These are phyloP conservation scores for Zoanthus sociatus DNA, from an alignment of 92 coral and sea anemone genomes.

Conservation along the genomic window DNA sequence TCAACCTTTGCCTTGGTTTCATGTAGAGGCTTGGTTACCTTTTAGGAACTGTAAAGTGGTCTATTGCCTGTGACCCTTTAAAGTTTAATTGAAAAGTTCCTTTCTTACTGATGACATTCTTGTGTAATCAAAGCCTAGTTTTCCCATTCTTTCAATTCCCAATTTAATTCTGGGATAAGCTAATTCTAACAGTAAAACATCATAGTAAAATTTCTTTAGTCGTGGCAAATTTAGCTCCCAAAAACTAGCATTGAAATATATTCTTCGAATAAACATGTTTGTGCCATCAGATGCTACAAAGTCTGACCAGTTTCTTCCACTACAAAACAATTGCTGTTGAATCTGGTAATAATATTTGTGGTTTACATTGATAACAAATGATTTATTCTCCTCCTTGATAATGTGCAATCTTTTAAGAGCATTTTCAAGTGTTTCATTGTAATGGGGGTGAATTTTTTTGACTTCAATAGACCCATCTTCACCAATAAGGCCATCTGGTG, in stretches of 20 bases:
- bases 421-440: slow-evolving; percentile 54
- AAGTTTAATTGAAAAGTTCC: background rate
- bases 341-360: slow-evolving; percentile 16
- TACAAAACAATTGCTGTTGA: slow-evolving; percentile 54
- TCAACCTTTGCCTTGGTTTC: background rate
- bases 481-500: slow-evolving; percentile 69
- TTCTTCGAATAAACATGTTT: slow-evolving; percentile 42
- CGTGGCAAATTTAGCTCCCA: slow-evolving; percentile 53
- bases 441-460: slow-evolving; percentile 57
- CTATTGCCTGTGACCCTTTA: background rate
- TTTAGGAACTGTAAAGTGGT: too few relatives aligned
- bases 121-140: slow-evolving; percentile 55
- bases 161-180: slow-evolving; percentile 62
- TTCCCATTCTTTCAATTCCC: slow-evolving; percentile 60
- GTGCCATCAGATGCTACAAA: slow-evolving; percentile 68
- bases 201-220: slow-evolving; percentile 55
- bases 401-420: slow-evolving; percentile 61
- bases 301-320: slow-evolving; percentile 64
- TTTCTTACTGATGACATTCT: slow-evolving; percentile 43
- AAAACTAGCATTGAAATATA: slow-evolving; percentile 23
- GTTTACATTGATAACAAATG: slow-evolving; percentile 4
- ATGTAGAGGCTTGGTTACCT: too few relatives aligned
- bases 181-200: slow-evolving; percentile 50
- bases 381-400: slow-evolving; percentile 21
- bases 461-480: slow-evolving; percentile 63